Base-by-base conservation (phyloP, 2,113 vertebrate species). In the Acrocephalus kingi region DNA sequence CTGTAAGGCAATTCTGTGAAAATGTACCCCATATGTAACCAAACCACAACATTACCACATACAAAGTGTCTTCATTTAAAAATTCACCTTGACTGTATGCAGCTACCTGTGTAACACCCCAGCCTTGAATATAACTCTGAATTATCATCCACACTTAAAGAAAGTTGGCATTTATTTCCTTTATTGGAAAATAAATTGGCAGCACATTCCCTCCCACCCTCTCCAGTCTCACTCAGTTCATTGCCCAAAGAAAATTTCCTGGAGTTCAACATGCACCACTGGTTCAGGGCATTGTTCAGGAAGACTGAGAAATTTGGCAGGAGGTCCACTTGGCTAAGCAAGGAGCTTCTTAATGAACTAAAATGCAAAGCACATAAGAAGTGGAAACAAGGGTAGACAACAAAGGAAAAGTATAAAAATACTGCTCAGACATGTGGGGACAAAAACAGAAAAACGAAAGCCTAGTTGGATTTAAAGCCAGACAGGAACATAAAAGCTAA, bases 281-380 rank as follows among this genome's bases (percentile, higher is more conserved):
- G 80, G 89, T 84, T 93, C 90, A 68, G 39, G 18, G 48, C 74
- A 76, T 91, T 95, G 88, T 94, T 95, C 63, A 83, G 78, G 71
- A 93, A 94, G 71, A 85, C 46, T 85, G 71, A 33, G 67, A 83
- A 62, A 90, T 93, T 85, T 97, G 96, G 96, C 85, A 93, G 82
- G 56, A 85, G 88, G 85, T 89, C 74, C 37, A 73, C 58, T 95
- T 94, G 92, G 78, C 92, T 94, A 73, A 90, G 59, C 46, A 83
- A 92, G 58, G n/a, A 66, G 75, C 39, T 96, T 86, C 85, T 80
- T 88, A 95, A 94, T 77, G 67, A 95, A 80, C 78, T 76, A 46
- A 92, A 94, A 93, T 95, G 88, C 92, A 90, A 92, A 94, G 79
- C 67, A 77, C 75, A 54, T 88, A 85, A 79, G 41, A 85, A 80